Conservation (phyloP, 2,113 vertebrate genomes). For the Mus musculus region GRCm39 chr11:88743501-88744000, state of each 20-base stretch:
- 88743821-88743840: neutral
- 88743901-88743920: neutral
- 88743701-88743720: neutral
- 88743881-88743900: neutral
- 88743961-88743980: neutral
- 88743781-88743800: neutral
- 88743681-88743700: neutral
- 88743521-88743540: neutral
- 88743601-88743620: neutral
- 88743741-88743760: neutral
- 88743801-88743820: neutral
- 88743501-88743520: neutral
- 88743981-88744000: neutral
- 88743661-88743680: neutral
- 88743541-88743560: neutral
- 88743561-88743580: neutral
- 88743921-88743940: neutral
- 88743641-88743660: neutral
- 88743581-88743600: neutral
- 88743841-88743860: neutral
- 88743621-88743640: neutral
- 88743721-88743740: neutral
- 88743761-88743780: neutral
- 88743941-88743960: neutral
- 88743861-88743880: neutral